phyloP scores from a whole-genome alignment of 1,140 invertebrate species.

The Drosophila obscura region DNA sequence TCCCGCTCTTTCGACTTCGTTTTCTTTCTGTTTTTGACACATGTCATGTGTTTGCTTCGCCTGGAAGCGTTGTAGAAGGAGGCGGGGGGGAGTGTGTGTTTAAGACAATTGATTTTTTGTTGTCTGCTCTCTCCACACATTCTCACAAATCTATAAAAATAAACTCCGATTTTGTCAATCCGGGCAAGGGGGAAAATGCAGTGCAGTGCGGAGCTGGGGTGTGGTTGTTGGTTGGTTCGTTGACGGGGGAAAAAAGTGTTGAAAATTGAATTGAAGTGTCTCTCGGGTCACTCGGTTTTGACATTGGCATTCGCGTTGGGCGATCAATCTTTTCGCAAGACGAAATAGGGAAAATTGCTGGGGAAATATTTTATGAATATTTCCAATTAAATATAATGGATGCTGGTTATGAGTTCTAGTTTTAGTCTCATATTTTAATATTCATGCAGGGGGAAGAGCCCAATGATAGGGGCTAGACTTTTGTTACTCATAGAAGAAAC shows the following conservation, averaged over 20 bases:
- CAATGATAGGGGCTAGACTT: no score
- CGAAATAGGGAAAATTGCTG: neutral
- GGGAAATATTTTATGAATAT: no score
- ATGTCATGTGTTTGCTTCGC: slow-evolving; percentile 57
- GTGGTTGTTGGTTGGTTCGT: slow-evolving; percentile 21
- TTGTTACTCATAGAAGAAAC: no score
- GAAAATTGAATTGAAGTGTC: slow-evolving; percentile 60
- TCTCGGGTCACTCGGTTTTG: slow-evolving; percentile 25
- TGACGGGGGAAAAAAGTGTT: slow-evolving; percentile 42
- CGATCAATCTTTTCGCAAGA: slow-evolving; percentile 29
- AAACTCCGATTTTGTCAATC: slow-evolving; percentile 42
- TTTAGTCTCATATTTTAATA: no score
- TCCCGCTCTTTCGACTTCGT: slow-evolving; percentile 16
- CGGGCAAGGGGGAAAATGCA: slow-evolving; percentile 19
- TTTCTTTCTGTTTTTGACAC: slow-evolving; percentile 61
- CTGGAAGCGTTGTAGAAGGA: neutral
- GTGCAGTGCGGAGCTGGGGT: slow-evolving; percentile 10
- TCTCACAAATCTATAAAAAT: slow-evolving; percentile 50
- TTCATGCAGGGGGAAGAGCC: no score
- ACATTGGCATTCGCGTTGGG: slow-evolving; percentile 60
- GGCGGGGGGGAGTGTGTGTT: slow-evolving; percentile 26
- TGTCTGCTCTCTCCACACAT: slow-evolving; percentile 32
- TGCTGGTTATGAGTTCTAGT: no score
- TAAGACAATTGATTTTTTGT: slow-evolving; percentile 75
- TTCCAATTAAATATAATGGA: neutral